These are phyloP conservation scores for Neodontobutis hainanensis DNA, from an alignment of 2,113 vertebrate genomes.

Conservation along the genomic window DNA sequence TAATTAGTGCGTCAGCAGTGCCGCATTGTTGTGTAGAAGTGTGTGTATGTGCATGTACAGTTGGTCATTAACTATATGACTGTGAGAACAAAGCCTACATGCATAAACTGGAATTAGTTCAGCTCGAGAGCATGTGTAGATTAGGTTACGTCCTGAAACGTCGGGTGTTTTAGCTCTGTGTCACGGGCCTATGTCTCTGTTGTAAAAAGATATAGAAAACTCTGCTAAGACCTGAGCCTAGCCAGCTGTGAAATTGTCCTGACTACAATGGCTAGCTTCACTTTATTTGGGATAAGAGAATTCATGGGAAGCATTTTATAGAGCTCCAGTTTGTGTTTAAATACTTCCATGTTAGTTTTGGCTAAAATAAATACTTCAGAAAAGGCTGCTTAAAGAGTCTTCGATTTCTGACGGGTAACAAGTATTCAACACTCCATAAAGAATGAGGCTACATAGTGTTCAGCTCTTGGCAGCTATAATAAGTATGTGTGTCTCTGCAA, in stretches of 20 bases:
- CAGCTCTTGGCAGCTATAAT: conserved; percentile 34
- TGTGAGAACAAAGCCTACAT: conserved; percentile 33
- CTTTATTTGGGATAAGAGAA: conserved; percentile 60
- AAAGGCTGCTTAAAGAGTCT: conserved; percentile 45
- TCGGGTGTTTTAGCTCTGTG: conserved; percentile 60
- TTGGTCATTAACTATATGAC: conserved; percentile 23
- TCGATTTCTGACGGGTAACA: conserved; percentile 53
- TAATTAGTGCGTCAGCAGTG: conserved; percentile 49
- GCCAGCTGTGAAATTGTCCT: conserved; percentile 77
- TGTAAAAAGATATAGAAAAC: conserved; percentile 66
- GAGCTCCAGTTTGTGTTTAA: conserved; percentile 53
- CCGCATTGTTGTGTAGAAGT: not conserved
- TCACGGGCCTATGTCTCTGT: conserved; percentile 53
- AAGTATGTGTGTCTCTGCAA: conserved; percentile 39
- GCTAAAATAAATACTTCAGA: conserved; percentile 47
- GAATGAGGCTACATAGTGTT: conserved; percentile 35
- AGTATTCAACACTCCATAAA: conserved; percentile 56
- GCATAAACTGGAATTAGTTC: conserved; percentile 69
- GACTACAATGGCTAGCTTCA: conserved; percentile 51
- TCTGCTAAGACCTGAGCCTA: conserved; percentile 69
- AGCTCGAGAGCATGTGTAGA: conserved; percentile 49
- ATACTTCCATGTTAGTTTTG: conserved; percentile 69
- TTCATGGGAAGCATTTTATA: conserved; percentile 60
- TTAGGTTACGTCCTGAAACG: conserved; percentile 59
- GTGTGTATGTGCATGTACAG: conserved; percentile 9